A percentile compares a stretch with the other conserved stretches of the same genome.
Evolutionary conservation across 2,797 vertebrate genomes (phyloP).

Genomic region (Chiroxiphia lanceolata): DNA sequence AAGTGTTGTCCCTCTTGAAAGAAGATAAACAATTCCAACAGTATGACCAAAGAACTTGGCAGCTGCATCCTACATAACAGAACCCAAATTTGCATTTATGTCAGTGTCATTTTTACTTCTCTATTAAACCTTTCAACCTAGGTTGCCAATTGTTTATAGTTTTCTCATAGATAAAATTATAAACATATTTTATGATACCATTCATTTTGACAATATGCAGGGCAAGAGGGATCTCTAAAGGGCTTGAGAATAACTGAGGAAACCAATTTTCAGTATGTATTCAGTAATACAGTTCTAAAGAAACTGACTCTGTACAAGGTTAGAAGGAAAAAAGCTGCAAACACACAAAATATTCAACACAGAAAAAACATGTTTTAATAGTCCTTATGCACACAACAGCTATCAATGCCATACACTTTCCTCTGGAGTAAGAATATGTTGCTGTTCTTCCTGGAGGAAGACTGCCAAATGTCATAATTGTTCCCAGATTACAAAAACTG

Average conservation of each 20-base stretch:
- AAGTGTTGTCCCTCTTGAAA: background rate
- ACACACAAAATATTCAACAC: background rate
- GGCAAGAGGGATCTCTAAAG: background rate
- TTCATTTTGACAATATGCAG: background rate
- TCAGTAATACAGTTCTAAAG: rapidly evolving
- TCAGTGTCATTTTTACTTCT: background rate
- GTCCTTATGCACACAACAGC: background rate
- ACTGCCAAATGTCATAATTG: background rate
- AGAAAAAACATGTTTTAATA: background rate
- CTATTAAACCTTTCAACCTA: background rate
- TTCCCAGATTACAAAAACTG: background rate
- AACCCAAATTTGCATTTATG: background rate
- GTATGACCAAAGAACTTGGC: background rate
- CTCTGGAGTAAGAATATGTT: background rate
- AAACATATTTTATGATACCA: background rate
- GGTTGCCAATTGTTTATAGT: background rate
- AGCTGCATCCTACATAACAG: background rate
- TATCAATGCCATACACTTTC: background rate
- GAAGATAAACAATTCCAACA: background rate
- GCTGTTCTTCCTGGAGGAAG: background rate
- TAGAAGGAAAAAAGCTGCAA: background rate
- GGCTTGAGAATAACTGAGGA: background rate
- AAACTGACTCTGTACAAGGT: background rate
- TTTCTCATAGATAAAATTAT: background rate
- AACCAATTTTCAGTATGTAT: background rate